Evolutionary conservation across 2,888 invertebrate genomes (phyloP).

Genomic region (Tupiocoris notatus): DNA sequence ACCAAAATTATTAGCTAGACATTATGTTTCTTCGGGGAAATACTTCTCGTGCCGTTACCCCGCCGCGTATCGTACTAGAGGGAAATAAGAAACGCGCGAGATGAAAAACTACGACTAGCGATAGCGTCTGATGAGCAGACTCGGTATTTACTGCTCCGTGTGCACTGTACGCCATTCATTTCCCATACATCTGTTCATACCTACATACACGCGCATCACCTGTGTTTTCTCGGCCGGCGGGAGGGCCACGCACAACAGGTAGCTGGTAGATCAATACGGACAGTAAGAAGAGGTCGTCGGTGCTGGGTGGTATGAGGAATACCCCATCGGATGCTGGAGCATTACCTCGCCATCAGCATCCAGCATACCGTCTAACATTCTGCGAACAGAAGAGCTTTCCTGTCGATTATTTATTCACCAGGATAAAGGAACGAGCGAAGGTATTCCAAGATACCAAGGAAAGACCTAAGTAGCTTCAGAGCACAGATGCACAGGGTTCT

Average conservation of each 20-base stretch:
- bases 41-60: no score
- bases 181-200: no score
- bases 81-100: no score
- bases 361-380: background rate
- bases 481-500: background rate
- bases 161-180: no score
- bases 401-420: conserved; percentile 35
- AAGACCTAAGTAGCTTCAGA: background rate
- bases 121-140: no score
- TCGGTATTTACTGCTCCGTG: no score
- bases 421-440: conserved; percentile 31
- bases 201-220: background rate
- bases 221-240: background rate
- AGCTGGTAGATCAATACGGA: conserved; percentile 38
- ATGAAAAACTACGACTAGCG: no score
- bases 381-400: conserved; percentile 1
- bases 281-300: background rate
- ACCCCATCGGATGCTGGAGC: background rate
- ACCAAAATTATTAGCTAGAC: no score
- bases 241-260: conserved; percentile 17
- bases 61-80: no score
- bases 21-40: no score
- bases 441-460: background rate
- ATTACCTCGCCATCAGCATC: background rate
- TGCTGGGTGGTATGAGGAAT: background rate